Base-by-base conservation (phyloP, 2,888 invertebrate genomes). In the Homarus gammarus region DNA sequence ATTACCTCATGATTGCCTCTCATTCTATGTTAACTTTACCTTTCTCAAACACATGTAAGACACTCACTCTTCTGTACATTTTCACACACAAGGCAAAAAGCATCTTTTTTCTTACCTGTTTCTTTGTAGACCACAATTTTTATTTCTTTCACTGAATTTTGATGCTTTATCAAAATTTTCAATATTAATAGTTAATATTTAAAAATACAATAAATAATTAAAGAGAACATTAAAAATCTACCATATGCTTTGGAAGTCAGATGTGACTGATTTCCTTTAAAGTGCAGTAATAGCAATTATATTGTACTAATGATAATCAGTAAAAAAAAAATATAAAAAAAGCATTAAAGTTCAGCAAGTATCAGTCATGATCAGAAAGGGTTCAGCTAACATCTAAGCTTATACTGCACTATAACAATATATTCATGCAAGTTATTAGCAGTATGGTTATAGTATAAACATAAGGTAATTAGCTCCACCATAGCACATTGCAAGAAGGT, bases 391-490 rank as follows among this genome's bases (percentile, higher is more conserved):
- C 64, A 73, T 38, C n/a, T 64, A 84, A 40, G 49, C 27, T 44
- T 64, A 72, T 38, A 77, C 84, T 77, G 84, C 88, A 88, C 77
- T 77, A 33, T 77, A 51, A 77, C 49, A 84, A 77, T 82, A 77
- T 38, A 36, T 38, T 70, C 88, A 88, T 88, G 88, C 88, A 88
- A 40, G 33, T 72, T 33, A 73, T 51, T 84, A 73, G 75, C 38
- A 64, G 27, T 64, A 64, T 64, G 27, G 12, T 64, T 64, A n/a
- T 10, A 22, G 6, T 44, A 12, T 44, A 44, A 44, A n/a, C 12
- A 44, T 44, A 12, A 44, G 12, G 12, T 49, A 12, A 49, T 49
- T 12, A 49, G 12, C 6, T 49, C 44, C 44, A 49, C 44, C 12
- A 56, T 1, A 56, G 22, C 56, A 27, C n/a, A 27, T 64, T 64